phyloP scores from a whole-genome alignment of 2,113 vertebrate species.

The Corydoras maculifer region DNA sequence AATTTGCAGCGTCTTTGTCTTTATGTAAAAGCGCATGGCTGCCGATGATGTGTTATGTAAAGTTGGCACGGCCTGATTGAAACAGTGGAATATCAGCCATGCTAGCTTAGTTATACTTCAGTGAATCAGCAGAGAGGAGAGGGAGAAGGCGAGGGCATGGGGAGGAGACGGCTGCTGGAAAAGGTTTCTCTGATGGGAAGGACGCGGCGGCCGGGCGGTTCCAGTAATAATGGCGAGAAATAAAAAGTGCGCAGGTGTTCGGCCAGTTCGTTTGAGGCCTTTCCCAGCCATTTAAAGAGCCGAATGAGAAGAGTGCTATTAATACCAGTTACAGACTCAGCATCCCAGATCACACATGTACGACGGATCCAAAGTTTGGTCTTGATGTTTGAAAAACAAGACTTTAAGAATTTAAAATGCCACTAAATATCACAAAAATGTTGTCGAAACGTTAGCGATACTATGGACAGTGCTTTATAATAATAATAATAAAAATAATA shows the following conservation, averaged over 20 bases:
- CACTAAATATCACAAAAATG: too few species aligned
- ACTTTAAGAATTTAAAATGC: too few species aligned
- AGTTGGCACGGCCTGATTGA: constrained; percentile 70
- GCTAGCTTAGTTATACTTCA: constrained; percentile 78
- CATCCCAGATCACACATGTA: too few species aligned
- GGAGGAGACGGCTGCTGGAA: constrained; percentile 65
- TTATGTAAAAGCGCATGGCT: constrained; percentile 71
- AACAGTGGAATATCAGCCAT: constrained; percentile 71
- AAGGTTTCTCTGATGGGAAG: constrained; percentile 69
- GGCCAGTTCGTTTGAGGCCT: constrained; percentile 50
- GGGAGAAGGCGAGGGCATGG: constrained; percentile 42
- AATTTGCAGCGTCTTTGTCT: constrained; percentile 70
- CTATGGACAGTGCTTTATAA: too few species aligned
- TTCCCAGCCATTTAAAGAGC: constrained; percentile 6
- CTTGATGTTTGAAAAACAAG: too few species aligned
- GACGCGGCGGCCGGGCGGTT: constrained; percentile 53
- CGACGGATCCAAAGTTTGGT: too few species aligned
- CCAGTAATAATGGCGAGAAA: constrained; percentile 66
- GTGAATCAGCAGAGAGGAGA: constrained; percentile 64
- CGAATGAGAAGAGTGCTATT: background rate
- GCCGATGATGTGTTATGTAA: constrained; percentile 77
- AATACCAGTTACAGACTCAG: too few species aligned
- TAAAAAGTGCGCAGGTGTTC: constrained; percentile 67
- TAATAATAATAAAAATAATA: too few species aligned
- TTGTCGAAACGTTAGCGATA: too few species aligned